These are phyloP conservation scores for Limnephilus rhombicus DNA, from an alignment of 2,888 invertebrate genomes.

Conservation along the genomic window DNA sequence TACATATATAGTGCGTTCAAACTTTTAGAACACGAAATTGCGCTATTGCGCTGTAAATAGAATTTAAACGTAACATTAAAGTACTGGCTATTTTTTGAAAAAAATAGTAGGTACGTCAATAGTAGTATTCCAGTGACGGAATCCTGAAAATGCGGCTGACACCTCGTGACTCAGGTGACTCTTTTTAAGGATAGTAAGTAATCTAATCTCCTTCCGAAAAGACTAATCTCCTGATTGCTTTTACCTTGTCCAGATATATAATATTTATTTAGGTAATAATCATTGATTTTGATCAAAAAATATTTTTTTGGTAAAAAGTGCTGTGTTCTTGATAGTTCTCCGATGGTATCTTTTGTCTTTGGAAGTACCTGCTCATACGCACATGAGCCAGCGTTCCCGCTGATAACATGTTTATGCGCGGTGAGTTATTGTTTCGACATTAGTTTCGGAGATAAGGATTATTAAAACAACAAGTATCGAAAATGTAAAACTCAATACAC, in stretches of 20 bases:
- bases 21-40: too few species aligned
- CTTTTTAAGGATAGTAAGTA: background rate
- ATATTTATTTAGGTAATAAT: background rate
- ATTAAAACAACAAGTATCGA: background rate
- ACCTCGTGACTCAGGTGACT: background rate
- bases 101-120: too few species aligned
- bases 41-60: too few species aligned
- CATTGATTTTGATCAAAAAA: background rate
- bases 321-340: background rate
- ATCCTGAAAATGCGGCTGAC: too few species aligned
- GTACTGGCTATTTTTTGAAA: too few species aligned
- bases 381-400: background rate
- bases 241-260: background rate
- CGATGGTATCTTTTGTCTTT: background rate
- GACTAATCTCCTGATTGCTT: background rate
- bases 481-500: background rate
- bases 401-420: background rate
- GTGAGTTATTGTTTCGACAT: constrained; percentile 15
- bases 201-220: background rate
- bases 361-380: background rate
- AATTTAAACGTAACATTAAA: too few species aligned
- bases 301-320: background rate
- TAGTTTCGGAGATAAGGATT: constrained; percentile 10
- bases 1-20: too few species aligned
- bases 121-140: too few species aligned